Evolutionary conservation across 2,888 invertebrate species (phyloP).

Genomic region (Acleris holmiana): DNA sequence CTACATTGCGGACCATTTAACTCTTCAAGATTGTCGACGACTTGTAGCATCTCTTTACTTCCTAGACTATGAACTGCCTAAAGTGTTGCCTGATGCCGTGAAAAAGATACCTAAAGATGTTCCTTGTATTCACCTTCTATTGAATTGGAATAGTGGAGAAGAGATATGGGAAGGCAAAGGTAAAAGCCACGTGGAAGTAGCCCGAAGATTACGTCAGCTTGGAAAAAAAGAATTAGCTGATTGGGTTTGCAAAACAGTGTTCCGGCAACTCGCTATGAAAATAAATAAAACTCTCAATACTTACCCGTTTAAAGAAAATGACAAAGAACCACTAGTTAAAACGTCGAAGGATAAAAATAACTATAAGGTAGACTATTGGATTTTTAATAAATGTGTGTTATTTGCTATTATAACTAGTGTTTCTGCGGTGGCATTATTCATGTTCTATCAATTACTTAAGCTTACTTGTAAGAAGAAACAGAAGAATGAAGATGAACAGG

Average conservation of each 20-base stretch:
- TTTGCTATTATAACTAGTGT: constrained; percentile 49
- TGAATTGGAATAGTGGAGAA: constrained; percentile 82
- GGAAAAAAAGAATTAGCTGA: constrained; percentile 83
- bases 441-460: constrained; percentile 43
- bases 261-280: constrained; percentile 80
- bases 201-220: constrained; percentile 84
- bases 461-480: constrained; percentile 14
- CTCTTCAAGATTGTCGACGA: constrained; percentile 81
- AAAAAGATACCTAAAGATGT: constrained; percentile 75
- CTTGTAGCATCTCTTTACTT: constrained; percentile 85
- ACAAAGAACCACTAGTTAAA: neutral
- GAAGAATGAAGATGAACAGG: neutral
- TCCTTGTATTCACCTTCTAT: constrained; percentile 82
- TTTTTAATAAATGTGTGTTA: constrained; percentile 53
- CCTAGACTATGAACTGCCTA: constrained; percentile 55
- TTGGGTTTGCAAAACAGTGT: constrained; percentile 85
- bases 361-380: constrained; percentile 48
- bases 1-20: constrained; percentile 84
- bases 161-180: constrained; percentile 77
- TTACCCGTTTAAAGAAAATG: constrained; percentile 36
- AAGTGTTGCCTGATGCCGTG: constrained; percentile 50
- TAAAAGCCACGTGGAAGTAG: constrained; percentile 82
- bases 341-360: constrained; percentile 19
- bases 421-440: constrained; percentile 43
- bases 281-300: constrained; percentile 58